Evolutionary conservation across 2,888 invertebrate species (phyloP), one percentile per base, ranked within the genome.

Genomic region (Mamestra brassicae): DNA sequence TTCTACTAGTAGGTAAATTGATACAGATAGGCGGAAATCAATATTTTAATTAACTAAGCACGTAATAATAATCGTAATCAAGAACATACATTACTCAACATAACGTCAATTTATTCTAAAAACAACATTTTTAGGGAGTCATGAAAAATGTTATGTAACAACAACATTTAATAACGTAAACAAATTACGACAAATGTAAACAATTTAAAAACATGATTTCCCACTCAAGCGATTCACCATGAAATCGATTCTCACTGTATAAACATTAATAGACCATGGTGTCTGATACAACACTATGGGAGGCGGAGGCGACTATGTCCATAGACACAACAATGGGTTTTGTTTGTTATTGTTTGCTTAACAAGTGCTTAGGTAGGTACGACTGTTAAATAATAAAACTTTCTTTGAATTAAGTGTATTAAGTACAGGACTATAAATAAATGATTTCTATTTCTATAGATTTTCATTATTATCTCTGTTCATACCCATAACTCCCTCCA

Each of bases 231-330:
- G 61, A 70, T 71, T 10, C 50, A 66, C 80, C 77, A 67, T 80
- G 71, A 82, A 85, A 85, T 80, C 69, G 68, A 72, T 86, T 85
- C 62, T 77, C 74, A 64, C 54, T 64, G 11, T 17, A 11, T 50
- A 26, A n/a, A 57, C 42, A 76, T 47, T 34, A 15, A 34, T 67
- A 17, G 52, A 17, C 7, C 10, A 52, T 52, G 60, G 38, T 76
- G 76, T 69, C 3, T n/a, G 57, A 60, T 55, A 74, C 64, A 66
- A 52, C 50, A 47, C 58, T 64, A 74, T 64, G 71, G 57, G 71
- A 61, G 26, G 36, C 34, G 36, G 45, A 60, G 60, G 55, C 69
- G 13, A 11, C 58, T 26, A 34, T 26, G 45, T 26, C 45, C 8
- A 62, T 26, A 0, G 15, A 60, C 63, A 61, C 63, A 80, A 85